phyloP scores from a whole-genome alignment of 2,113 vertebrate species.

The Psilopogon haemacephalus region DNA sequence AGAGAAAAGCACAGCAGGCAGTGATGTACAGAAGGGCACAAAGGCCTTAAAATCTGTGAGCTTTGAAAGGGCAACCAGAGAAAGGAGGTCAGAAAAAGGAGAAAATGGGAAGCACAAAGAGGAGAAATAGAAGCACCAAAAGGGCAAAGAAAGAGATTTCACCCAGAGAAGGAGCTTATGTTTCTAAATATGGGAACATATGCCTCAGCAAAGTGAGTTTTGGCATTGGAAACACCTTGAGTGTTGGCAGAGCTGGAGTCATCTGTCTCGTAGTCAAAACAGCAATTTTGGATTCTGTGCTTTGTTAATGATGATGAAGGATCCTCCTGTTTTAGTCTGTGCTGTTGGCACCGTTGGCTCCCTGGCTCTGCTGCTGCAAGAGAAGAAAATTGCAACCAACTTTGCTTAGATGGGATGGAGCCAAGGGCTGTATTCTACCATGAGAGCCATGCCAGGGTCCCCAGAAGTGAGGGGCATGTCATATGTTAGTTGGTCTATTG shows the following conservation, averaged over 20 bases:
- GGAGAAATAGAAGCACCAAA: neutral
- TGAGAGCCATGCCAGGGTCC: accelerated
- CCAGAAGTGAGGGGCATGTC: neutral
- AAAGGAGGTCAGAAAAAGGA: neutral
- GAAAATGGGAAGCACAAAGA: neutral
- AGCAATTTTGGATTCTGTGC: slow-evolving; percentile 5
- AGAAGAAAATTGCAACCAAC: neutral
- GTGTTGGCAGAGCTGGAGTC: slow-evolving; percentile 24
- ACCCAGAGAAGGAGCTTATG: neutral
- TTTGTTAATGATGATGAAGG: slow-evolving; percentile 41
- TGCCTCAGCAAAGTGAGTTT: slow-evolving; percentile 22
- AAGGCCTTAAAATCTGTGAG: neutral
- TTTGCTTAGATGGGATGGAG: neutral
- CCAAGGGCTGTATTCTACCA: accelerated
- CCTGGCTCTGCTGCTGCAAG: neutral
- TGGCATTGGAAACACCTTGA: slow-evolving; percentile 47
- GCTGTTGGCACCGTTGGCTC: neutral
- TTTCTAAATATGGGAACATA: neutral
- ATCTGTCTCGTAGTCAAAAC: slow-evolving; percentile 40
- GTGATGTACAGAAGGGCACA: neutral
- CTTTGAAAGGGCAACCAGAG: neutral
- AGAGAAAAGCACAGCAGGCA: neutral
- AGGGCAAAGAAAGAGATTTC: neutral
- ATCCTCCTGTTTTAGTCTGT: neutral
- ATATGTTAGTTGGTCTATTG: accelerated